Percentiles rank a stretch among this genome's conserved stretches.
Evolutionary conservation across 37 sponge, comb jelly and placozoan genomes (phyloP).

Genomic region (Mnemiopsis leidyi): DNA sequence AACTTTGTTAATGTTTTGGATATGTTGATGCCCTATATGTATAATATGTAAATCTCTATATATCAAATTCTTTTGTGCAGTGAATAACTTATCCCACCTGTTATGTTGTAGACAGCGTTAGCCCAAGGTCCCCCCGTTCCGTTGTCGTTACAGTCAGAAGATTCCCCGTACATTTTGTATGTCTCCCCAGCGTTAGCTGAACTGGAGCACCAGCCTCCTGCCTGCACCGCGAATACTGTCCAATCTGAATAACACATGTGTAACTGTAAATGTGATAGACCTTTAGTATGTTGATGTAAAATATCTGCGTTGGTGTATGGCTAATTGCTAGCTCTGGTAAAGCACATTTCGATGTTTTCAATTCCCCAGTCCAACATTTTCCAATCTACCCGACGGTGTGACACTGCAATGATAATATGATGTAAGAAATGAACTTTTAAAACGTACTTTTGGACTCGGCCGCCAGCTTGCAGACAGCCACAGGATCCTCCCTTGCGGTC

Average conservation of each 20-base stretch:
- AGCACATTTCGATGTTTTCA: background rate
- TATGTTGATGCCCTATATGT: no score
- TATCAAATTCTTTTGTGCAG: no score
- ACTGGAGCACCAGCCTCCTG: constrained; percentile 21
- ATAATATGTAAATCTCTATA: no score
- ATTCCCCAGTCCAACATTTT: no score
- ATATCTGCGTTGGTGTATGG: background rate
- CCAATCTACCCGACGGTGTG: no score
- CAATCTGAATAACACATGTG: background rate
- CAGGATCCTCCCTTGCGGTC: background rate
- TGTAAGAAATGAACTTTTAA: no score
- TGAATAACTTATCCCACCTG: background rate
- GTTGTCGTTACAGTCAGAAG: background rate
- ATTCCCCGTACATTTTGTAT: background rate
- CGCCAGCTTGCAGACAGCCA: background rate
- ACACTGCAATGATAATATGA: no score
- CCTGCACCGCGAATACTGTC: background rate
- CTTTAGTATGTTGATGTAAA: background rate
- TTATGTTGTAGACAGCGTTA: constrained; percentile 11
- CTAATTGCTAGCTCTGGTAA: background rate
- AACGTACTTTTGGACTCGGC: constrained; percentile 13
- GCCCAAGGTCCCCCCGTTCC: background rate
- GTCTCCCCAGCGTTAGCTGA: background rate
- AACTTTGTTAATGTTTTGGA: no score
- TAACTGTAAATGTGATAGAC: background rate